A percentile compares a stretch with the other conserved stretches of the same genome.
Evolutionary conservation across 2,888 invertebrate species (phyloP).

Genomic region (Adelphocoris suturalis): DNA sequence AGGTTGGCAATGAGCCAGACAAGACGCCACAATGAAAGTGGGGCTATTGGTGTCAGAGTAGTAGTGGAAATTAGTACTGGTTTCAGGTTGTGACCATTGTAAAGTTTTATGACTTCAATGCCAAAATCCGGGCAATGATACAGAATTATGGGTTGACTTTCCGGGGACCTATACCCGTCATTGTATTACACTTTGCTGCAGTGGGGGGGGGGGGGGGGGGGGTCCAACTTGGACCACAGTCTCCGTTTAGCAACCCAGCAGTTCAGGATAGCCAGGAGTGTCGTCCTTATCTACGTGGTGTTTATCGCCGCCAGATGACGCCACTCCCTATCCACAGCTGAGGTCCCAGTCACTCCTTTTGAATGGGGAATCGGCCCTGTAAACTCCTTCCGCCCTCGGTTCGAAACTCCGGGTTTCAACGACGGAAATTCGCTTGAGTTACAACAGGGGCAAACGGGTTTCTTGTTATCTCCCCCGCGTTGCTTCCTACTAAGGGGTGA

Average conservation of each 20-base stretch:
- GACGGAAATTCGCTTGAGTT: constrained; percentile 36
- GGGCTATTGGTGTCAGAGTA: background rate
- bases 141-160: background rate
- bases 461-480: background rate
- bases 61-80: constrained; percentile 10
- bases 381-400: constrained; percentile 30
- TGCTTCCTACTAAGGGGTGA: background rate
- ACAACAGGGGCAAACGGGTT: constrained; percentile 30
- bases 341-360: background rate
- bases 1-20: no score
- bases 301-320: constrained; percentile 29
- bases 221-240: background rate
- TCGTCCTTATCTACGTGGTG: constrained; percentile 44
- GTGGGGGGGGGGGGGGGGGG: background rate
- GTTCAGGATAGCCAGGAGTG: constrained; percentile 17
- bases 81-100: background rate
- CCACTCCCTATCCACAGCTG: background rate
- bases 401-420: constrained; percentile 25
- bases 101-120: constrained; percentile 23
- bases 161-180: background rate
- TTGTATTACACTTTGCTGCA: background rate
- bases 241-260: background rate
- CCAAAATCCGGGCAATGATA: background rate
- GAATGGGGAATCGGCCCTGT: constrained; percentile 9
- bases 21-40: no score